Conservation (phyloP, 2,113 vertebrate species). For the Phalacrocorax brasilianus region DNA sequence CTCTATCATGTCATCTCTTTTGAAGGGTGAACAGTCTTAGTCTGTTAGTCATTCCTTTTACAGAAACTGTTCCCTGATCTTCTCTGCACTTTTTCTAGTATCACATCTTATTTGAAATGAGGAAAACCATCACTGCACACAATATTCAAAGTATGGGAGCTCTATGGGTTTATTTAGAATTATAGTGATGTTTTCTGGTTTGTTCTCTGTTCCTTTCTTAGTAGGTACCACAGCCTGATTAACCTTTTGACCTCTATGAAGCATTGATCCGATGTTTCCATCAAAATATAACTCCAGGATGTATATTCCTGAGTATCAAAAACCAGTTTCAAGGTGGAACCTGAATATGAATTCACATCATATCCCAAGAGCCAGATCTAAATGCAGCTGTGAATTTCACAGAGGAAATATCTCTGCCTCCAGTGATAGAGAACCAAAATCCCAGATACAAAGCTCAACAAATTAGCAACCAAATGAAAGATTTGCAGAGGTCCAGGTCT, state of each 20-base stretch:
- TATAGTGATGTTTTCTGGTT: not conserved
- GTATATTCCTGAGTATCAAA: not conserved
- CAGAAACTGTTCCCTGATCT: not conserved
- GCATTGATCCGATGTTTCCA: not conserved
- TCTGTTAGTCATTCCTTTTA: not conserved
- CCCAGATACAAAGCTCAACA: not conserved
- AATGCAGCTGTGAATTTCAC: not conserved
- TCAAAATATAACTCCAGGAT: not conserved
- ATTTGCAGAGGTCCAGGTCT: not conserved
- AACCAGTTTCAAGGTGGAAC: not conserved
- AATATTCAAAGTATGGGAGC: not conserved
- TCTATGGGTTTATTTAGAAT: not conserved
- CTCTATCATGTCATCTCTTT: not conserved
- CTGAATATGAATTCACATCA: not conserved
- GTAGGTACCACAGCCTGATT: not conserved
- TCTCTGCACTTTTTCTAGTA: not conserved
- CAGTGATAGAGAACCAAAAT: not conserved
- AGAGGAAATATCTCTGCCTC: not conserved
- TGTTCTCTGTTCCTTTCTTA: not conserved
- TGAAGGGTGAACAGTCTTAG: not conserved
- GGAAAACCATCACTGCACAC: not conserved
- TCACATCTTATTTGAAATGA: not conserved
- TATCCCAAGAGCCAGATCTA: not conserved
- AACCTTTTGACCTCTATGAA: not conserved
- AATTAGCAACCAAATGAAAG: not conserved